phyloP scores from a whole-genome alignment of 2,113 vertebrate genomes.

The Mus musculus region DNA sequence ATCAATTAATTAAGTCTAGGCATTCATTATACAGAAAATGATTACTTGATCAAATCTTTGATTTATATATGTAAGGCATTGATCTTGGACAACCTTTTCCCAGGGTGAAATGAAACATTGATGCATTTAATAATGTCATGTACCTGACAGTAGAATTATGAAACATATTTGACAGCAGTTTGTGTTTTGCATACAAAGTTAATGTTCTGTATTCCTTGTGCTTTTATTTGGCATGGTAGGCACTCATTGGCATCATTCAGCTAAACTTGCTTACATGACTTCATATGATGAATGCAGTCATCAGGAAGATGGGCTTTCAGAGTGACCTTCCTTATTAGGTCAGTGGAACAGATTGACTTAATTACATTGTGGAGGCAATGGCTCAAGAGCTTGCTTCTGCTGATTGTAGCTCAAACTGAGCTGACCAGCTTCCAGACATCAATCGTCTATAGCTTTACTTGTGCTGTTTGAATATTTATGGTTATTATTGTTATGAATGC shows the following conservation, averaged over 20 bases:
- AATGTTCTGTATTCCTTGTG: not conserved
- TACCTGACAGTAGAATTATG: not conserved
- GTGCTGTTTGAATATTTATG: not conserved
- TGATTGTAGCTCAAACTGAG: not conserved
- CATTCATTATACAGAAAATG: not conserved
- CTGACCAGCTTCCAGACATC: not conserved
- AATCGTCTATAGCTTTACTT: not conserved
- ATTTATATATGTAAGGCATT: not conserved
- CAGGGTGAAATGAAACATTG: not conserved
- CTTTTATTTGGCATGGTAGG: not conserved
- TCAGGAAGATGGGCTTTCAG: not conserved
- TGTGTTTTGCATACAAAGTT: not conserved
- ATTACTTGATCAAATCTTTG: not conserved
- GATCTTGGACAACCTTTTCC: not conserved
- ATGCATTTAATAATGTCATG: not conserved
- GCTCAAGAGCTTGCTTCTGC: not conserved
- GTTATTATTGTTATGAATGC: not conserved
- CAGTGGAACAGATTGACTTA: not conserved
- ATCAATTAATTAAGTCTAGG: not conserved
- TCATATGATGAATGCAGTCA: not conserved
- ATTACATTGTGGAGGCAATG: not conserved
- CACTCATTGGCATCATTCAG: not conserved
- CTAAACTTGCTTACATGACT: not conserved
- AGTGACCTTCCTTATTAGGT: not conserved
- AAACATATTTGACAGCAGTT: not conserved